Base-by-base conservation (phyloP, 1,140 invertebrate species). In the Stenopsyche tienmushanensis region DNA sequence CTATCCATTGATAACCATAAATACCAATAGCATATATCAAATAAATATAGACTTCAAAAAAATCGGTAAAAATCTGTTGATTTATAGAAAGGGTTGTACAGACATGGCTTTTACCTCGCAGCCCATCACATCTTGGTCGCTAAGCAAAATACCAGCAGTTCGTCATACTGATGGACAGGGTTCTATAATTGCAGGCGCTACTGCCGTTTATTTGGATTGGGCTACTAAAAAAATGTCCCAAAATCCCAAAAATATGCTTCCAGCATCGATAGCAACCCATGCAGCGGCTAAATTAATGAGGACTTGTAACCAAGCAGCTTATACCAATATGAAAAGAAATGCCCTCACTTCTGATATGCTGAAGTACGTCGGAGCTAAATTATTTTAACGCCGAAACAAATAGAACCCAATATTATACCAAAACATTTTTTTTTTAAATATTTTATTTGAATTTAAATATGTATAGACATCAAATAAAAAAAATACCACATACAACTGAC, bases 111-210 rank as follows among this genome's bases (percentile, higher is more conserved):
- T 0, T 69, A 72, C 67, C 78, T 67, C 63, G 75, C 75, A 66
- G 78, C 72, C 21, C 80, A 72, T 68, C 69, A 52, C 71, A 78
- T 75, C 8, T 73, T 80, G 15, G 90, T 89, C 0, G 86, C 85
- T 60, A 82, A 83, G 34, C 77, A 26, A 29, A 0, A 13, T 10
- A 0, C 24, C 41, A 0, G 15, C 53, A 13, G 8, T 21, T n/a
- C 10, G 91, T 60, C 76, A 91, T 25, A 92, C 90, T 75, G 91
- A 91, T 7, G 92, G 91, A 13, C 91, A 94, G 74, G 92, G 91
- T 0, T 91, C 93, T 73, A 71, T 94, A 0, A 72, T 93, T 1
- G 80, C 85, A 24, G 92, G 92, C 2, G 76, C 84, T 2, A 71
- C 90, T 26, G 82, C 84, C 2, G 79, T 84, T 0, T 89, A 92